Conservation (phyloP, 2,113 vertebrate species). For the Aix galericulata region DNA sequence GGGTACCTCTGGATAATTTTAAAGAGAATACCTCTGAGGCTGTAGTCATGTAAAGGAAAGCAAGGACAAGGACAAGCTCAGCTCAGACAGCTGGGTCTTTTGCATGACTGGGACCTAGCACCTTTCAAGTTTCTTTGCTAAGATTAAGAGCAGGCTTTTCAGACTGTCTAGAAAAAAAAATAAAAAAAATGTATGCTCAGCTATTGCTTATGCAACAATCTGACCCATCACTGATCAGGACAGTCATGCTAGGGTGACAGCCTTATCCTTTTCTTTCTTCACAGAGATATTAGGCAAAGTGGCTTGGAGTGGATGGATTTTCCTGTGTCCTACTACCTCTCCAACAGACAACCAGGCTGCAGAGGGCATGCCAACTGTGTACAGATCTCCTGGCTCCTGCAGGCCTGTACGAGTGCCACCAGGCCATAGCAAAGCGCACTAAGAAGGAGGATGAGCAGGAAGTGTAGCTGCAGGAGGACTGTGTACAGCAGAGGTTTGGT, state of each 20-base stretch:
- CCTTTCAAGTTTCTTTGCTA: neutral
- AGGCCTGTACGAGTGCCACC: neutral
- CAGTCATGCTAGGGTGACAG: neutral
- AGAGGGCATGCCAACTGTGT: neutral
- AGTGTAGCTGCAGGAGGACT: neutral
- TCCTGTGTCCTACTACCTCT: neutral
- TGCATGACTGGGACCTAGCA: neutral
- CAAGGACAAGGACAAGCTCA: neutral
- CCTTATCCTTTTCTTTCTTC: conserved; percentile 14
- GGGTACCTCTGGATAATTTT: neutral
- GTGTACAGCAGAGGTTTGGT: neutral
- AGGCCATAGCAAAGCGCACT: neutral
- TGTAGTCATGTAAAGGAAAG: neutral
- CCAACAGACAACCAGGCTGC: neutral
- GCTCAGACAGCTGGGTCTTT: neutral
- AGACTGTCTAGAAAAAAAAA: neutral
- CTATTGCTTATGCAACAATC: neutral
- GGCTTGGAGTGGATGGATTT: neutral
- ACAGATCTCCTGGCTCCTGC: neutral
- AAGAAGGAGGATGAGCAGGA: neutral
- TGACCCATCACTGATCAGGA: neutral
- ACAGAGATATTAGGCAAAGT: neutral
- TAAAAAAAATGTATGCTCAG: neutral
- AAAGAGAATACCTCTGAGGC: neutral
- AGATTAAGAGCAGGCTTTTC: neutral